phyloP scores from a whole-genome alignment of 2,888 invertebrate genomes.

The Augochlorella aurata region DNA sequence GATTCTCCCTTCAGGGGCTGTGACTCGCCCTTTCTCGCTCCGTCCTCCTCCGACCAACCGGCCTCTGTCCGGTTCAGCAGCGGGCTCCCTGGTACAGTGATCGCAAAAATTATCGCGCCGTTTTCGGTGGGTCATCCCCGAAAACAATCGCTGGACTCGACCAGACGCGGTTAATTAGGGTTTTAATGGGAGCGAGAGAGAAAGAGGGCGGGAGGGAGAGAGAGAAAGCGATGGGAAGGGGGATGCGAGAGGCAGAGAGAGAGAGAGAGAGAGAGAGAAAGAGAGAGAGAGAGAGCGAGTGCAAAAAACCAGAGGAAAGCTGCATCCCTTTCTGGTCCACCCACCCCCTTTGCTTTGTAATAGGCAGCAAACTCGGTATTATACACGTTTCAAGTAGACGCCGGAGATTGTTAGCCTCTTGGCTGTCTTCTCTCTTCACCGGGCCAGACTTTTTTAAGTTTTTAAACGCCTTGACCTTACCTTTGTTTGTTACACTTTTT shows the following conservation, averaged over 20 bases:
- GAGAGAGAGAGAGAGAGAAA: no score
- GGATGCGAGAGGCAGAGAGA: no score
- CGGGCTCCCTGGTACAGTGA: conserved; percentile 54
- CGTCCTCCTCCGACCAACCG: conserved; percentile 8
- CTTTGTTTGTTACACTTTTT: not conserved
- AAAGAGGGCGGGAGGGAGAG: not conserved
- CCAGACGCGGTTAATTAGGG: conserved; percentile 50
- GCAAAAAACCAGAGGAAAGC: no score
- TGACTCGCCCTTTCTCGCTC: conserved; percentile 16
- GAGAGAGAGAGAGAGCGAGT: no score
- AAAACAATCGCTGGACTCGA: conserved; percentile 46
- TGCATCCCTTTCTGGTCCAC: no score
- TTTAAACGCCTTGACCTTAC: conserved; percentile 23
- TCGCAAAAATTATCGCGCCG: conserved; percentile 69
- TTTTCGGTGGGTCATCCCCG: conserved; percentile 59
- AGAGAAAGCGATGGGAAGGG: not conserved
- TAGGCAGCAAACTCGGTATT: not conserved
- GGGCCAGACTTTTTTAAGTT: not conserved
- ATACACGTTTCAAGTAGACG: conserved; percentile 5
- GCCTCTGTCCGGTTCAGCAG: conserved; percentile 41
- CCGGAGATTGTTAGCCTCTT: conserved; percentile 2
- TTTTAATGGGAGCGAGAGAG: conserved; percentile 17
- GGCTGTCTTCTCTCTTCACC: not conserved
- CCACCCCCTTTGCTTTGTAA: not conserved
- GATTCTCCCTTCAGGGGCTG: conserved; percentile 24